These are phyloP conservation scores for Anoplophora glabripennis DNA, from an alignment of 1,140 invertebrate species.

Conservation along the genomic window DNA sequence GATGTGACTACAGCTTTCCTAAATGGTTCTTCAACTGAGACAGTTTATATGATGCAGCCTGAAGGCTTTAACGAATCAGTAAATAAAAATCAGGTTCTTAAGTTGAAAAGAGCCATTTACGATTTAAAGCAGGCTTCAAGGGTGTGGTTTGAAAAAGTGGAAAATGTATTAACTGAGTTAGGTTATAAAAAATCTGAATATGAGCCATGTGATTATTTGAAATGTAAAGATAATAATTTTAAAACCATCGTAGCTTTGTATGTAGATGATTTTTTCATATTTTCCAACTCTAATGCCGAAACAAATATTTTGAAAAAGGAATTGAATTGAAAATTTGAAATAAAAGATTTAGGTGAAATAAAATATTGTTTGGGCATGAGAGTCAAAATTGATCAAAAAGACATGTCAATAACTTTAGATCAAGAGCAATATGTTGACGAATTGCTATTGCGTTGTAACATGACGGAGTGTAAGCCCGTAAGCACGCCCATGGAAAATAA, in stretches of 20 bases:
- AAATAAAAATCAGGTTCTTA: constrained; percentile 41
- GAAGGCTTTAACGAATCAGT: constrained; percentile 17
- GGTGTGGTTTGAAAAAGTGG: constrained; percentile 37
- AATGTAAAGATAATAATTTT: constrained; percentile 25
- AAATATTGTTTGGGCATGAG: constrained; percentile 38
- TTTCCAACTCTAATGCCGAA: constrained; percentile 21
- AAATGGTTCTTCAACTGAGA: constrained; percentile 41
- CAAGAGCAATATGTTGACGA: constrained; percentile 33
- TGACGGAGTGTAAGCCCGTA: constrained; percentile 27
- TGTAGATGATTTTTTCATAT: constrained; percentile 44
- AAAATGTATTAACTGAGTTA: constrained; percentile 30
- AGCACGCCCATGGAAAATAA: constrained; percentile 26
- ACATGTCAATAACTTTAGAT: constrained; percentile 16
- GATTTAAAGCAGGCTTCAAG: constrained; percentile 41
- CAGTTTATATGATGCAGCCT: constrained; percentile 43
- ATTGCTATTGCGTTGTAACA: constrained; percentile 20
- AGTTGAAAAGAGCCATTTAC: constrained; percentile 42
- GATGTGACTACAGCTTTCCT: constrained; percentile 49
- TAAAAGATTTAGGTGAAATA: constrained; percentile 34
- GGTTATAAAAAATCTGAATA: constrained; percentile 38
- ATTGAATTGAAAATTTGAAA: constrained; percentile 29
- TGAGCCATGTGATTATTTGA: constrained; percentile 43
- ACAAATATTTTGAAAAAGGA: constrained; percentile 19
- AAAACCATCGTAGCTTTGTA: constrained; percentile 40
- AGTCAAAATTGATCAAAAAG: constrained; percentile 18